Base-by-base conservation (phyloP, 2,797 vertebrate genomes). In the Rhodeus uyekii region DNA sequence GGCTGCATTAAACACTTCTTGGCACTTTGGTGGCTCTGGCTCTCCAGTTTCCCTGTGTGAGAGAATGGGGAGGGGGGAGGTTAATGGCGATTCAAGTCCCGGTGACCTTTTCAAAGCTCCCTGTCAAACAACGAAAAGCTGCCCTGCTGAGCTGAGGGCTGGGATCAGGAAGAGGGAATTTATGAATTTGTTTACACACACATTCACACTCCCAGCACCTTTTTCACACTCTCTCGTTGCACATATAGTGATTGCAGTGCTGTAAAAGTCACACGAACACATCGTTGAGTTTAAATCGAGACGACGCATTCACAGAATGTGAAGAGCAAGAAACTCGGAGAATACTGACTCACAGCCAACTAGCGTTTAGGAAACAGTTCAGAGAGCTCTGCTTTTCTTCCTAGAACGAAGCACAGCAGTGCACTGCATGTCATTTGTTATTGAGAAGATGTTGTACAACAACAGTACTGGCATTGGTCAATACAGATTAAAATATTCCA, bases 1-100 rank as follows among this genome's bases (percentile, higher is more conserved):
- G 96, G 96, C 87, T 95, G 95, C 94, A 97, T 94, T 94, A 99
- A 95, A 91, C 96, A 97, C 94, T 96, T 97, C 95, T 96, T 98
- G 84, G 97, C 97, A 92, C 96, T 97, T 92, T 96, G 96, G 91
- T 98, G 97, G 92, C 96, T 95, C 88, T 96, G 96, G 78, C 93
- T 95, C 92, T 98, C 97, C 95, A 98, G 94, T 92, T 97, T 98
- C 96, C 97, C 97, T 94, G 93, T 83, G 88, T 67, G 84, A 86
- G 86, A 87, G 77, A 89, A 48, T 81, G 87, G 79, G 84, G 88
- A 89, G 82, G 87, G 73, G 67, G 19, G 89, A 84, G 93, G 88
- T 87, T 87, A 87, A 88, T 90, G 90, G 91, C 92, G 90, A 93
- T 93, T 94, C 90, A 91, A 93, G 93, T 92, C 89, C 92, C 90